These are phyloP conservation scores for Rhinichthys klamathensis DNA, from an alignment of 2,113 vertebrate genomes.

Conservation along the genomic window DNA sequence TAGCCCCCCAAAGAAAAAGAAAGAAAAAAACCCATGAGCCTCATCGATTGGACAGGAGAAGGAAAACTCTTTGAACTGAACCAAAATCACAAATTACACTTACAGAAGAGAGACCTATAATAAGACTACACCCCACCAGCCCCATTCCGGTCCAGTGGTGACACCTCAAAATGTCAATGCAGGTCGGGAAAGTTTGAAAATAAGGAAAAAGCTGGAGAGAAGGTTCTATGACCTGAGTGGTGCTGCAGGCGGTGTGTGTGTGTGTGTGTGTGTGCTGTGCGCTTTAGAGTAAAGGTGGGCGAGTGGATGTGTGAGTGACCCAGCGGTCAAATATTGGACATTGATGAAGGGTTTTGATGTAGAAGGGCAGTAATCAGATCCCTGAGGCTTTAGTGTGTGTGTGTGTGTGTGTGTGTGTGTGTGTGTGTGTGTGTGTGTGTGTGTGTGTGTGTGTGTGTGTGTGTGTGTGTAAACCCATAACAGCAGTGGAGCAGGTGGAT, in stretches of 20 bases:
- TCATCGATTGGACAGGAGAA: not conserved
- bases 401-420: not conserved
- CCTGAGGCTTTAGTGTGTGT: not conserved
- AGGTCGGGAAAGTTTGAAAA: constrained; percentile 25
- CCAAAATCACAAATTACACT: constrained; percentile 16
- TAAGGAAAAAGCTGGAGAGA: not conserved
- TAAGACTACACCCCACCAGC: not conserved
- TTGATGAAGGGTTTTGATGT: constrained; percentile 65
- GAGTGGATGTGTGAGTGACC: constrained; percentile 29
- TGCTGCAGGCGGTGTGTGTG: constrained; percentile 25
- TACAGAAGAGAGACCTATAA: not conserved
- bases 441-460: not conserved
- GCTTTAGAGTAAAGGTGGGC: constrained; percentile 41
- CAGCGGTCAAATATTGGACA: constrained; percentile 58
- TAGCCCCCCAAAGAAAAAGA: not conserved
- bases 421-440: not conserved
- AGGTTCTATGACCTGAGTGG: not conserved
- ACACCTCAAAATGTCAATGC: constrained; percentile 43
- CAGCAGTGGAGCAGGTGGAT: constrained; percentile 28
- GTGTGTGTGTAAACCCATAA: not conserved
- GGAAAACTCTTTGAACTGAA: constrained; percentile 4
- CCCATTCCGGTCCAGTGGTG: constrained; percentile 17
- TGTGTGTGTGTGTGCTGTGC: constrained; percentile 1
- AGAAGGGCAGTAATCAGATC: constrained; percentile 64
- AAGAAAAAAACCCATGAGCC: not conserved